phyloP scores from a whole-genome alignment of 23 tunicate genomes.

The Halocynthia aurantium region DNA sequence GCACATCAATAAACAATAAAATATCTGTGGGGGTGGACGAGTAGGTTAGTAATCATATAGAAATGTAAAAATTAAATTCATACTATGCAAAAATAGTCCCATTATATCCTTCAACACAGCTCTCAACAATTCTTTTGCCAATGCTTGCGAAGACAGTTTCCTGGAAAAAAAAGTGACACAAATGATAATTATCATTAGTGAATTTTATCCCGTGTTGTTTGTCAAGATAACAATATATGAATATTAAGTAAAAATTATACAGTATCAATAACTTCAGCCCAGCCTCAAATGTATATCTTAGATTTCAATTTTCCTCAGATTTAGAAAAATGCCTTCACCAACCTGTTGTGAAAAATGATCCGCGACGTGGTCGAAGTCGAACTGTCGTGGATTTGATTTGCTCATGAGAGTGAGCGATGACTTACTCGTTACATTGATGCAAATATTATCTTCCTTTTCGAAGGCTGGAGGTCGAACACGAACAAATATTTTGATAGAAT shows the following conservation, averaged over 20 bases:
- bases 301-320: no score
- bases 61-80: not conserved
- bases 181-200: not conserved
- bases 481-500: slow-evolving; percentile 31
- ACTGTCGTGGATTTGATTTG: slow-evolving; percentile 11
- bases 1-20: no score
- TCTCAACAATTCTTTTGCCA: slow-evolving; percentile 59
- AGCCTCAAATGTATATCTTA: no score
- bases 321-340: not conserved
- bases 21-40: no score
- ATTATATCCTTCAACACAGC: slow-evolving; percentile 72
- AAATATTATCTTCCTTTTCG: not conserved
- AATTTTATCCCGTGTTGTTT: not conserved
- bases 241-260: not conserved
- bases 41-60: no score
- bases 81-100: slow-evolving; percentile 80
- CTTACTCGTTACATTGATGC: slow-evolving; percentile 10
- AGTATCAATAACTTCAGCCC: no score
- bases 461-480: slow-evolving; percentile 36
- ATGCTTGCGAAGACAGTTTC: slow-evolving; percentile 35
- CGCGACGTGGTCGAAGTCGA: slow-evolving; percentile 36
- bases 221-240: not conserved
- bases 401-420: not conserved
- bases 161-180: not conserved
- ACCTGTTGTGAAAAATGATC: slow-evolving; percentile 40